Evolutionary conservation across 2,113 vertebrate species (phyloP).

Genomic region (Triplophysa tibetana): DNA sequence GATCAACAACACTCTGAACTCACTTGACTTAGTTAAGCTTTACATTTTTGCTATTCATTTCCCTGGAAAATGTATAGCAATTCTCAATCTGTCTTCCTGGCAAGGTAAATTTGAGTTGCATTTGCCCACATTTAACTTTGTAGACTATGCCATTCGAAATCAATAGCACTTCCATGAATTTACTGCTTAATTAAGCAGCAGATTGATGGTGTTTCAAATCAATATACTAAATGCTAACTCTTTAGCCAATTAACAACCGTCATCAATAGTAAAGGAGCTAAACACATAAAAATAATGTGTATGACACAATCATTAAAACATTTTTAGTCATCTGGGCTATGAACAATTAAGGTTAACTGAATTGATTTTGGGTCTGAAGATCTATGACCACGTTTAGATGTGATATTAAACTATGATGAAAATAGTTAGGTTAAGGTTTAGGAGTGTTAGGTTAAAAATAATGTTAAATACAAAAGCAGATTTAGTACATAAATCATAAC

Average conservation of each 20-base stretch:
- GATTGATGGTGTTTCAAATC: conserved; percentile 68
- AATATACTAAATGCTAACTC: conserved; percentile 65
- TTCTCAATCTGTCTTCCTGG: conserved; percentile 5
- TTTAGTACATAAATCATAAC: too few species aligned
- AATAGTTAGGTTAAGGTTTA: too few species aligned
- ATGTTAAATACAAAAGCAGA: too few species aligned
- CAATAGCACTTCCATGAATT: conserved; percentile 68
- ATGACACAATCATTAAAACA: background rate
- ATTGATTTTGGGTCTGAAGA: too few species aligned
- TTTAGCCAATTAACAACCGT: conserved; percentile 65
- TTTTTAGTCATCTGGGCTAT: background rate
- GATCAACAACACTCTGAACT: background rate
- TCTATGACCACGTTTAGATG: too few species aligned
- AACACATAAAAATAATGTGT: background rate
- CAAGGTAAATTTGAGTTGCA: conserved; percentile 12
- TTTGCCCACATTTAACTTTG: conserved; percentile 28
- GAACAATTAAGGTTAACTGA: background rate
- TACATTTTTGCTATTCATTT: background rate
- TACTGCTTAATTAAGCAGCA: conserved; percentile 70
- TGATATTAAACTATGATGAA: too few species aligned
- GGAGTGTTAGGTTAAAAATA: too few species aligned
- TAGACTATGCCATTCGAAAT: conserved; percentile 48
- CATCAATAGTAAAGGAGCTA: conserved; percentile 61
- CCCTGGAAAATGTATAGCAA: background rate
- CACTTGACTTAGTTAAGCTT: background rate